phyloP scores from a whole-genome alignment of 30 jellyfish, hydroid and myxozoan genomes.

The Mastigias papua region DNA sequence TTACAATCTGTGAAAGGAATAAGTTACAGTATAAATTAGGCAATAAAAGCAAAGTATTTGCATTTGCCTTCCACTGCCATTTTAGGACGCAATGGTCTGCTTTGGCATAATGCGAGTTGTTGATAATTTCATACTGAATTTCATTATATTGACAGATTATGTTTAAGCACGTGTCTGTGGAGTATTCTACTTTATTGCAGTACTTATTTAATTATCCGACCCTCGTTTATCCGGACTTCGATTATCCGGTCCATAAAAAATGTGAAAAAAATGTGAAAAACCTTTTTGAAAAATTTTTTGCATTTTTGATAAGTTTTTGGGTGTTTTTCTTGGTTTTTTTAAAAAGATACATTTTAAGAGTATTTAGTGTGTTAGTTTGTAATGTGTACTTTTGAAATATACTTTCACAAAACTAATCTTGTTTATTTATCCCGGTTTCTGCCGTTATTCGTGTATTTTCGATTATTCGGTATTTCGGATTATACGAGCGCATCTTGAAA shows the following conservation, averaged over 20 bases:
- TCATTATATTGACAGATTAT: too few relatives aligned
- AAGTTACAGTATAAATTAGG: too few relatives aligned
- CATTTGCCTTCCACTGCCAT: too few relatives aligned
- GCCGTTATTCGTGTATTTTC: constrained; percentile 7
- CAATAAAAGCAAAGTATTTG: too few relatives aligned
- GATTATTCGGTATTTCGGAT: background rate
- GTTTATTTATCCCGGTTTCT: background rate
- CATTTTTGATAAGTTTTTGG: background rate
- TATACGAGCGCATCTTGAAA: background rate
- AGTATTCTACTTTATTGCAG: too few relatives aligned
- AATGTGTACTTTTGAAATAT: background rate
- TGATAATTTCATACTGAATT: too few relatives aligned
- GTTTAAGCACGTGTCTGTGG: too few relatives aligned
- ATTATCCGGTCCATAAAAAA: constrained; percentile 2
- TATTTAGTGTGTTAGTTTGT: background rate
- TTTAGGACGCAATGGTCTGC: too few relatives aligned
- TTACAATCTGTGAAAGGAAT: too few relatives aligned
- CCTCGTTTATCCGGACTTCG: constrained; percentile 11
- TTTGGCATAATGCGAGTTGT: too few relatives aligned
- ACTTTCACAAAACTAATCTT: constrained; percentile 13
- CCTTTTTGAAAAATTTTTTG: background rate
- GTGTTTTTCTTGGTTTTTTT: background rate
- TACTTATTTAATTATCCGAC: constrained; percentile 11
- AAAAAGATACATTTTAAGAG: background rate
- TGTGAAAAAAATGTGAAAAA: background rate